phyloP scores from a whole-genome alignment of 2,888 invertebrate species.

The Agonopterix subpropinquella region DNA sequence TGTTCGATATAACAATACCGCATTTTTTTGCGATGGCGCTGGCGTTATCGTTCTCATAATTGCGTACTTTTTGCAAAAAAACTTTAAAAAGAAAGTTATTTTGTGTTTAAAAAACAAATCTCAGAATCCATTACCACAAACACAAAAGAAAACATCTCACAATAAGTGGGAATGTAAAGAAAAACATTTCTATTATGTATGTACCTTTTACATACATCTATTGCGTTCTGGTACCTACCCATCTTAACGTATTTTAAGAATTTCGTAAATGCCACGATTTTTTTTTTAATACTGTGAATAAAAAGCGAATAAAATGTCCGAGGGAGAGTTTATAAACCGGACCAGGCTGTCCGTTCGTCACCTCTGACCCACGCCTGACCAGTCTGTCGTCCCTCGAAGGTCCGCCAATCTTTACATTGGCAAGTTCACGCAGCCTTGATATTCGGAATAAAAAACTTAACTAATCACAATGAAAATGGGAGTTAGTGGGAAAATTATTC shows the following conservation, averaged over 20 bases:
- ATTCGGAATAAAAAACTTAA: constrained; percentile 10
- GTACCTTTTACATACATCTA: too few relatives aligned
- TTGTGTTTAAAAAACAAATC: background rate
- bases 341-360: constrained; percentile 61
- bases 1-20: constrained; percentile 21
- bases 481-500: too few relatives aligned
- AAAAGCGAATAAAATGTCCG: constrained; percentile 1
- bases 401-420: constrained; percentile 45
- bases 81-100: background rate
- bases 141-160: background rate
- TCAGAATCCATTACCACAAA: background rate
- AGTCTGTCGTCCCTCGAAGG: constrained; percentile 29
- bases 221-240: too few relatives aligned
- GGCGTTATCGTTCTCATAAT: background rate
- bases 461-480: too few relatives aligned
- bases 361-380: constrained; percentile 70
- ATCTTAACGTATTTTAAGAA: too few relatives aligned
- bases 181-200: too few relatives aligned
- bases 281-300: background rate
- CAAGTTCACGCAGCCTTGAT: constrained; percentile 39
- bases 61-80: background rate
- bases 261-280: too few relatives aligned
- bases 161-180: background rate
- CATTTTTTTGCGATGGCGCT: constrained; percentile 16
- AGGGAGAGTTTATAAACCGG: constrained; percentile 34